Evolutionary conservation across 1,140 invertebrate species (phyloP).

Genomic region (Drosophila aff.): DNA sequence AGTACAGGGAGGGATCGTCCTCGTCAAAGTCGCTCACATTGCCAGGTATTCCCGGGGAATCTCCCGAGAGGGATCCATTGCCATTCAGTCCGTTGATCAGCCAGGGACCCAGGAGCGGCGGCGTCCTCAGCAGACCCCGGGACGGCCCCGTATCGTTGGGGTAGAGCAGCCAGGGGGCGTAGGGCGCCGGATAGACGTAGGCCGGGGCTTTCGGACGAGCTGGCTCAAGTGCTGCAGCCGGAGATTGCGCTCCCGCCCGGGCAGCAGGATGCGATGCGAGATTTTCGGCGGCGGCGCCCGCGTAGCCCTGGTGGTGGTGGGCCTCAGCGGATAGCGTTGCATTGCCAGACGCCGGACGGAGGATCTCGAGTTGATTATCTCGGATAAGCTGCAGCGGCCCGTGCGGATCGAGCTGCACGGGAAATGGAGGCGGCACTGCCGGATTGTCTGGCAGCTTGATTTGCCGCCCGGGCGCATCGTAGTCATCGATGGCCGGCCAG

Average conservation of each 20-base stretch:
- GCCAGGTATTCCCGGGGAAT: slow-evolving; percentile 32
- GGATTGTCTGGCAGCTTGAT: slow-evolving; percentile 91
- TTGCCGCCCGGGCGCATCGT: slow-evolving; percentile 91
- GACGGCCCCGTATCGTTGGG: slow-evolving; percentile 71
- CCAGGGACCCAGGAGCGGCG: slow-evolving; percentile 85
- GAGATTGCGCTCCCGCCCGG: slow-evolving; percentile 71
- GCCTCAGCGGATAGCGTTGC: slow-evolving; percentile 67
- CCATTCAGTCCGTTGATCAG: slow-evolving; percentile 70
- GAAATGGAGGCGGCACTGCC: slow-evolving; percentile 94
- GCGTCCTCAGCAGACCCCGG: slow-evolving; percentile 73
- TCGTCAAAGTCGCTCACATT: slow-evolving; percentile 89
- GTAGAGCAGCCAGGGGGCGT: slow-evolving; percentile 75
- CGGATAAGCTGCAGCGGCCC: slow-evolving; percentile 88
- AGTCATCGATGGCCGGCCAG: slow-evolving; percentile 93
- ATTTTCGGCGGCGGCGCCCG: slow-evolving; percentile 48
- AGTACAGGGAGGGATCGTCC: slow-evolving; percentile 95
- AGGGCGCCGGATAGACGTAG: slow-evolving; percentile 79
- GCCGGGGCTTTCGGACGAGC: slow-evolving; percentile 49
- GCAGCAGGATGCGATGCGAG: slow-evolving; percentile 77
- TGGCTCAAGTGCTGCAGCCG: slow-evolving; percentile 64
- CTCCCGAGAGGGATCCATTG: slow-evolving; percentile 26
- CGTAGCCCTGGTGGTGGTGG: slow-evolving; percentile 45
- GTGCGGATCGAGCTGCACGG: slow-evolving; percentile 92
- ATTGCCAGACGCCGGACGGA: slow-evolving; percentile 79
- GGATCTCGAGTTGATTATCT: slow-evolving; percentile 84